Base-by-base conservation (phyloP, 2,113 vertebrate genomes). In the Salvelinus alpinus region DNA sequence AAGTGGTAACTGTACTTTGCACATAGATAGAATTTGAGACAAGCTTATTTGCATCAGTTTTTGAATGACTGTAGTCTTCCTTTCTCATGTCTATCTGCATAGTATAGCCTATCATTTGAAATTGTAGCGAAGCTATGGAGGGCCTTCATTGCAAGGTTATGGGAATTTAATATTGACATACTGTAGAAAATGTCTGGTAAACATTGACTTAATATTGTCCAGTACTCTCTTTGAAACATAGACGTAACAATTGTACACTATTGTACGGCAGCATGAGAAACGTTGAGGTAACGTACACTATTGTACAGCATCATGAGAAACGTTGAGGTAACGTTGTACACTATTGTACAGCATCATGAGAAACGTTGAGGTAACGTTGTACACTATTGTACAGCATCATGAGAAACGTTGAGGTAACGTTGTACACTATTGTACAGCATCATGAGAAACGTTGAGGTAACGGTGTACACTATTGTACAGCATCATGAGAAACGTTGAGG, bases 281-380 rank as follows among this genome's bases (percentile, higher is more conserved):
- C 4, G 14, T 25, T 67, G 5, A 29, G 27, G 3, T 18, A 68
- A 31, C 31, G 0, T 88, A 98, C 97, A 64, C 22, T 3, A 25
- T 24, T 7, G 14, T 38, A 51, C 13, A 14, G 13, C 48, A 51
- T 6, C 60, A 18, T 29, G 4, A 29, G 6, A 5, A 18, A 29
- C 5, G 29, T 27, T 38, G 6, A 31, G 27, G 3, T 20, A 69
- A 31, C 31, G 0, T 6, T 85, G 79, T 88, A 98, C 97, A 29
- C 29, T 29, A 29, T 4, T 29, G 4, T 68, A 54, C 16, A 5
- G 16, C 51, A 0, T 3, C 62, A 29, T 29, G 12, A 18, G 6
- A 2, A 31, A 31, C 5, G 29, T 27, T 68, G 6, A 20, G 16
- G 3, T 20, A 69, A 31, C 31, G 0, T 5, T 85, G 79, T 29